Conservation (phyloP, 2,113 vertebrate genomes). For the Empidonax alnorum region DNA sequence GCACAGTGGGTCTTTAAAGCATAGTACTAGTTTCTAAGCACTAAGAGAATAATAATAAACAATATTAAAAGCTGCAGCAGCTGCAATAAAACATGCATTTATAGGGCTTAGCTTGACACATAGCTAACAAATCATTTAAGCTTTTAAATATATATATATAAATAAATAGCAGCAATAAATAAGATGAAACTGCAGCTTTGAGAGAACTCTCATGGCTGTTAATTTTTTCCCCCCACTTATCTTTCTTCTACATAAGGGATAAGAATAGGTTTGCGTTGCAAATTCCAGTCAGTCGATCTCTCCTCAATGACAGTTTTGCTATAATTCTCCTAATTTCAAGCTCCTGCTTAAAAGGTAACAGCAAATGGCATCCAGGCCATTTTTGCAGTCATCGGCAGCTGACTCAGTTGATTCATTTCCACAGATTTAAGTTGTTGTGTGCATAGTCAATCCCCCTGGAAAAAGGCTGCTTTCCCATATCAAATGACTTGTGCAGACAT, state of each 20-base stretch:
- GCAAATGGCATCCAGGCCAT: background rate
- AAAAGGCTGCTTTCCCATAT: background rate
- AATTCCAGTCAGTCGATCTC: constrained; percentile 31
- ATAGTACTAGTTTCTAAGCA: background rate
- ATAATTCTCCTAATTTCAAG: constrained; percentile 62
- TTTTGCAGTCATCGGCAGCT: constrained; percentile 43
- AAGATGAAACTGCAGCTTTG: constrained; percentile 25
- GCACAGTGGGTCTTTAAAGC: background rate
- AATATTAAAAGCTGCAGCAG: constrained; percentile 9
- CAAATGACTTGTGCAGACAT: background rate
- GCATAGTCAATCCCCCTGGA: background rate
- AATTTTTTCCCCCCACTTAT: constrained; percentile 2
- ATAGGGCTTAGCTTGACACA: background rate
- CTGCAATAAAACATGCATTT: constrained; percentile 8
- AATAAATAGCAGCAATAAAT: constrained; percentile 52
- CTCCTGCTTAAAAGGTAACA: background rate
- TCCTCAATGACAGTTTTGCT: constrained; percentile 31
- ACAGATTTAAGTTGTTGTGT: background rate
- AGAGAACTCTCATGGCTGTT: background rate
- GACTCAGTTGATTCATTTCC: constrained; percentile 49
- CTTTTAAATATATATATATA: constrained; percentile 46
- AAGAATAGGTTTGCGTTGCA: constrained; percentile 31
- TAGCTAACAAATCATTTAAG: constrained; percentile 45
- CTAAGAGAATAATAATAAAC: constrained; percentile 18
- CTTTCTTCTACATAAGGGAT: constrained; percentile 19